phyloP scores from a whole-genome alignment of 1,140 invertebrate species.

The Lethrus apterus region DNA sequence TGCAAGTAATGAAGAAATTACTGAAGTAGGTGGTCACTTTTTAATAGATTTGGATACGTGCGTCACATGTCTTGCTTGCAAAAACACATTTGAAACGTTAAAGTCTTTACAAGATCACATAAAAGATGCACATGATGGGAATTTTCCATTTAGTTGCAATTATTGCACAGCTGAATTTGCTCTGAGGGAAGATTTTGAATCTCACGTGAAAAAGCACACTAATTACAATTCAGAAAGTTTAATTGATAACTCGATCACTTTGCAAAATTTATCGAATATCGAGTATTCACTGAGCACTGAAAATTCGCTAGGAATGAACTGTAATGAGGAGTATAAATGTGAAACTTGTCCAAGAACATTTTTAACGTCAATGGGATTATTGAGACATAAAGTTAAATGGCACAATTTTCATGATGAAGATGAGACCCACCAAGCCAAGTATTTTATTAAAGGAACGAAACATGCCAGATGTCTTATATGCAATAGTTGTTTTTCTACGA shows the following conservation, averaged over 20 bases:
- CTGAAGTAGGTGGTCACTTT: no score
- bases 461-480: slow-evolving; percentile 37
- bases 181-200: slow-evolving; percentile 25
- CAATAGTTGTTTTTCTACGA: slow-evolving; percentile 34
- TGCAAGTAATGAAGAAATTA: no score
- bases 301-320: neutral
- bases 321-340: slow-evolving; percentile 20
- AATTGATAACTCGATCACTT: slow-evolving; percentile 25
- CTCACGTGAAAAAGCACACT: slow-evolving; percentile 27
- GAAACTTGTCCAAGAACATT: slow-evolving; percentile 29
- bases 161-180: slow-evolving; percentile 28
- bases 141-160: slow-evolving; percentile 33
- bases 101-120: slow-evolving; percentile 29
- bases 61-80: neutral
- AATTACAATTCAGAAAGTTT: slow-evolving; percentile 13
- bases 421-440: slow-evolving; percentile 34
- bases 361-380: slow-evolving; percentile 26
- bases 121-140: slow-evolving; percentile 31
- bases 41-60: no score
- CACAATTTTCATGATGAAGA: no score
- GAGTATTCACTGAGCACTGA: no score
- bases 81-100: neutral
- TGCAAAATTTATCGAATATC: slow-evolving; percentile 27
- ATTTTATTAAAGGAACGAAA: slow-evolving; percentile 38
- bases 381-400: slow-evolving; percentile 31